Evolutionary conservation across 1,140 invertebrate genomes (phyloP).

Genomic region (Apis laboriosa): DNA sequence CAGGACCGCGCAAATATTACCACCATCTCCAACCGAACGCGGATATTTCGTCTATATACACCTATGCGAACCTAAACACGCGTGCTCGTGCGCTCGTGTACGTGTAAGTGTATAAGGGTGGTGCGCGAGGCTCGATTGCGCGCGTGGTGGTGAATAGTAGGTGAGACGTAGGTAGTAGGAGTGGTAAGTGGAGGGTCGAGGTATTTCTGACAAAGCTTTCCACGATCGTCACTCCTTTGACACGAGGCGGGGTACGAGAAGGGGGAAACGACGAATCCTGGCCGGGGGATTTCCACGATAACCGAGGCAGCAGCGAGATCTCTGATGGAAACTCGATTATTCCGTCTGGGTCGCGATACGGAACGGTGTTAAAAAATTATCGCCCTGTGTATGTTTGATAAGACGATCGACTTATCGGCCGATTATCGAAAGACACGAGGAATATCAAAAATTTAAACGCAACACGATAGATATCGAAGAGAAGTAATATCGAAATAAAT

Average conservation of each 20-base stretch:
- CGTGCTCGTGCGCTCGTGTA: conserved; percentile 9
- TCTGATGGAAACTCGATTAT: conserved; percentile 60
- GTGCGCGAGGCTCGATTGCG: background rate
- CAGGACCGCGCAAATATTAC: conserved; percentile 78
- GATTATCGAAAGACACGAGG: background rate
- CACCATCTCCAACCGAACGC: conserved; percentile 71
- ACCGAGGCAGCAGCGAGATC: background rate
- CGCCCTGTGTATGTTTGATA: conserved; percentile 34
- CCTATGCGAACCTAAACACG: conserved; percentile 34
- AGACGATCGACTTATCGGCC: conserved; percentile 15
- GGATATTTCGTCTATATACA: conserved; percentile 60
- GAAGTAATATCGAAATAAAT: no score
- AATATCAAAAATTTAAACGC: background rate
- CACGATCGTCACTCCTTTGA: conserved; percentile 70
- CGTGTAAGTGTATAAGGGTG: conserved; percentile 3
- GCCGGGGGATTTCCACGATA: conserved; percentile 57
- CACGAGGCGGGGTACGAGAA: conserved; percentile 48
- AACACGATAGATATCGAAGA: no score
- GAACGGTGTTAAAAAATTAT: conserved; percentile 44
- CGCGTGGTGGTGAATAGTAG: conserved; percentile 21
- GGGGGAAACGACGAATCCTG: conserved; percentile 57
- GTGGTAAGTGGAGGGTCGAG: conserved; percentile 67
- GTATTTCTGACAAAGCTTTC: conserved; percentile 72
- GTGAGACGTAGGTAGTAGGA: conserved; percentile 33
- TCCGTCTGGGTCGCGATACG: conserved; percentile 35